A percentile compares a stretch with the other conserved stretches of the same genome.
Evolutionary conservation across 2,113 vertebrate genomes (phyloP).

Genomic region (Apodemus speciosus): DNA sequence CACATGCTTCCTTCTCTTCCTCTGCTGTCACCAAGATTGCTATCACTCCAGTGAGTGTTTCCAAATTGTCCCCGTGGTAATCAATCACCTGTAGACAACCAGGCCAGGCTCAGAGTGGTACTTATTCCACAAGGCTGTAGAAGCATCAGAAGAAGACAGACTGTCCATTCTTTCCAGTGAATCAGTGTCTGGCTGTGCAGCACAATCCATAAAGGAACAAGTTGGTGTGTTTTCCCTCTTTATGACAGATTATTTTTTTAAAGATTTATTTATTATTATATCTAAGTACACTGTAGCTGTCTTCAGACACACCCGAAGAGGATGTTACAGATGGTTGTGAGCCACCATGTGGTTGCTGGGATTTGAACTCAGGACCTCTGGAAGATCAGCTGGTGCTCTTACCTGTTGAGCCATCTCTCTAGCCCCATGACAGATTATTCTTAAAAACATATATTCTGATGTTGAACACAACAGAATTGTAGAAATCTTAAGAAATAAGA

Average conservation of each 20-base stretch:
- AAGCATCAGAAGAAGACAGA: not conserved
- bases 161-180: not conserved
- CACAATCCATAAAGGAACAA: constrained; percentile 3
- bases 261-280: too few species aligned
- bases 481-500: constrained; percentile 1
- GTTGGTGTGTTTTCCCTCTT: not conserved
- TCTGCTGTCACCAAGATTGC: not conserved
- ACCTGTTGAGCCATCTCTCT: too few species aligned
- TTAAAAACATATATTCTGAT: not conserved
- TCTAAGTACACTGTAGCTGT: too few species aligned
- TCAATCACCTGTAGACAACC: not conserved
- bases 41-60: constrained; percentile 29
- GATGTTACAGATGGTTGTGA: too few species aligned
- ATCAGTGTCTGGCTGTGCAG: not conserved
- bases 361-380: too few species aligned
- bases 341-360: too few species aligned
- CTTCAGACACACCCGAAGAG: too few species aligned
- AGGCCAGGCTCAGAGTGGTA: not conserved
- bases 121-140: not conserved
- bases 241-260: not conserved
- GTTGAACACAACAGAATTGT: constrained; percentile 32
- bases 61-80: not conserved
- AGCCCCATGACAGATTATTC: not conserved
- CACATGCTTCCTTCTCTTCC: not conserved
- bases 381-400: too few species aligned